phyloP scores from a whole-genome alignment of 92 coral and sea anemone genomes.

The Phenganax subtilis region DNA sequence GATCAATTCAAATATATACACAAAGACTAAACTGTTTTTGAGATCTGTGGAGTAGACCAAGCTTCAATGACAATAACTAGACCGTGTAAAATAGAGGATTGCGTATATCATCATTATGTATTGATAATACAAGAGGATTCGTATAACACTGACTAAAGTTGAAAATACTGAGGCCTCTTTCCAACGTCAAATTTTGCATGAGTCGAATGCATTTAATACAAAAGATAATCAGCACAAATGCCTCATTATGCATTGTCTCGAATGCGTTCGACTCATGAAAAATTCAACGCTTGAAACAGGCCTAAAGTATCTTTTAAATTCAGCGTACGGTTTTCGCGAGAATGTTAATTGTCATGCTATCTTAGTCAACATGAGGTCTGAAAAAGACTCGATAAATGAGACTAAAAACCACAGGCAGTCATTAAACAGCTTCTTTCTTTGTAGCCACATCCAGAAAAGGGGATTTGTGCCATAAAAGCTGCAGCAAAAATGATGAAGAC shows the following conservation, averaged over 20 bases:
- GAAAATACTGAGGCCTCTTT: too few relatives aligned
- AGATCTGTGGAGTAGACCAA: neutral
- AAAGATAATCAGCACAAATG: too few relatives aligned
- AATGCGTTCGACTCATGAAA: too few relatives aligned
- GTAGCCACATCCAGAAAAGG: neutral
- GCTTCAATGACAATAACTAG: too few relatives aligned
- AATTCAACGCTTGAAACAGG: too few relatives aligned
- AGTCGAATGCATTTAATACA: too few relatives aligned
- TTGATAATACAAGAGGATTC: neutral
- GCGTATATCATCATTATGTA: neutral
- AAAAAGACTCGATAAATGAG: constrained; percentile 1
- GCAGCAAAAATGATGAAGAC: neutral
- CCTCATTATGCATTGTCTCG: too few relatives aligned
- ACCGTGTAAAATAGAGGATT: too few relatives aligned
- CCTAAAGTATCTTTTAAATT: too few relatives aligned
- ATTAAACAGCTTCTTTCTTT: neutral
- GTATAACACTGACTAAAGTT: too few relatives aligned
- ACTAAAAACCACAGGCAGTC: neutral
- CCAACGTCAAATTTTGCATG: too few relatives aligned
- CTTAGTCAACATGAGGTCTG: neutral
- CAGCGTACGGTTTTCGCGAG: too few relatives aligned
- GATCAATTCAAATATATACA: neutral
- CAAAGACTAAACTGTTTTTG: neutral
- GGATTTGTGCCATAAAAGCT: neutral
- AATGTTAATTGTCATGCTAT: neutral